These are phyloP conservation scores for Coracopsis vasa DNA, from an alignment of 2,113 vertebrate genomes.

Conservation along the genomic window DNA sequence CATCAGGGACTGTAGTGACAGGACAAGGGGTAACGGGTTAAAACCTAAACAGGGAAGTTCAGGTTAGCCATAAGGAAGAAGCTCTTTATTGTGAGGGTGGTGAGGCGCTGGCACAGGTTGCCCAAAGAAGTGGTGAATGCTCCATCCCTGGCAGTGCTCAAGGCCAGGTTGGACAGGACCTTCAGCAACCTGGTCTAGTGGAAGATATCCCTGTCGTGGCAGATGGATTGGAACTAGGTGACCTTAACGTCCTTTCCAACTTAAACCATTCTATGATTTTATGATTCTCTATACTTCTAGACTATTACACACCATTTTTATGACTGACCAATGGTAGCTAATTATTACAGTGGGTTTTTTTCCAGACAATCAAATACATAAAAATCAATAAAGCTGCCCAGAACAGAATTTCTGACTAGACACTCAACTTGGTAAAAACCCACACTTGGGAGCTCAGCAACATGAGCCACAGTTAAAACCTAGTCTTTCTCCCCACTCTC, in stretches of 20 bases:
- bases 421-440: background rate
- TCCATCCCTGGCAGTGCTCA: background rate
- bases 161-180: background rate
- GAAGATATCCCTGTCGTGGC: background rate
- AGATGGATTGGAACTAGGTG: background rate
- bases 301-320: background rate
- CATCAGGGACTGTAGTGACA: background rate
- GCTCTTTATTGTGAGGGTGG: background rate
- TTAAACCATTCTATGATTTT: background rate
- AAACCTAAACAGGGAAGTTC: background rate
- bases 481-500: background rate
- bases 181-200: background rate
- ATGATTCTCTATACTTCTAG: background rate
- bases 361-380: slow-evolving; percentile 2
- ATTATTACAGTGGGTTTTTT: background rate
- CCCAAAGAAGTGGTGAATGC: background rate
- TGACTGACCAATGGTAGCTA: background rate
- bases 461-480: background rate
- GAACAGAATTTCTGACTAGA: slow-evolving; percentile 8
- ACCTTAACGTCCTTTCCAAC: background rate
- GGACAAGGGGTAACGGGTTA: background rate
- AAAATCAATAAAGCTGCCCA: background rate
- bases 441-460: slow-evolving; percentile 12
- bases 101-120: background rate
- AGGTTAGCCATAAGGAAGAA: background rate